Conservation (phyloP, 2,113 vertebrate genomes). For the Sialia sialis region DNA sequence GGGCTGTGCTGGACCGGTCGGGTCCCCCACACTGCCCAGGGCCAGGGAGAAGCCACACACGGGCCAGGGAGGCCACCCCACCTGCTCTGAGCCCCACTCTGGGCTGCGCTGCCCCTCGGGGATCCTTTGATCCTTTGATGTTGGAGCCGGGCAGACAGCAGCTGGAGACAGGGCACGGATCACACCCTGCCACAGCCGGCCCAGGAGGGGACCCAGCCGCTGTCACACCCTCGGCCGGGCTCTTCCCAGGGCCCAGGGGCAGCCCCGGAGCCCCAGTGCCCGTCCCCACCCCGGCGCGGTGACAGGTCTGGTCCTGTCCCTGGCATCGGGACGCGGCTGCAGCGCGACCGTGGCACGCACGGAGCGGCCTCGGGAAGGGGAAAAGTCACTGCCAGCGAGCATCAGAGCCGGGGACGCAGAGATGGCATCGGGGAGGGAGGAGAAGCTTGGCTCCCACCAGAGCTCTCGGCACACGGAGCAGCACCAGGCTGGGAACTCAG, state of each 20-base stretch:
- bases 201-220: not conserved
- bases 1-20: not conserved
- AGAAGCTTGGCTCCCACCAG: not conserved
- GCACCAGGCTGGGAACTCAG: not conserved
- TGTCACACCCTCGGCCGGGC: not conserved
- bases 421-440: not conserved
- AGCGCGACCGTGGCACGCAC: not conserved
- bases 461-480: not conserved
- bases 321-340: not conserved
- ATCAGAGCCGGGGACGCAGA: not conserved
- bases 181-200: not conserved
- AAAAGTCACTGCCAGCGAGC: not conserved
- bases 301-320: conserved; percentile 27
- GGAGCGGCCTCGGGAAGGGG: not conserved
- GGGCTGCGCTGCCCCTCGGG: not conserved
- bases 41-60: not conserved
- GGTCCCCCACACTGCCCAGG: not conserved
- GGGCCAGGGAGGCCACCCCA: not conserved
- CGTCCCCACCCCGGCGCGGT: not conserved
- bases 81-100: not conserved
- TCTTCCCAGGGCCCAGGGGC: not conserved
- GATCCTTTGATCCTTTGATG: conserved; percentile 23
- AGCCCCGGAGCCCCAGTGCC: not conserved
- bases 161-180: not conserved
- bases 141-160: not conserved